phyloP scores from a whole-genome alignment of 2,113 vertebrate genomes.

The Tychaedon coryphoeus region DNA sequence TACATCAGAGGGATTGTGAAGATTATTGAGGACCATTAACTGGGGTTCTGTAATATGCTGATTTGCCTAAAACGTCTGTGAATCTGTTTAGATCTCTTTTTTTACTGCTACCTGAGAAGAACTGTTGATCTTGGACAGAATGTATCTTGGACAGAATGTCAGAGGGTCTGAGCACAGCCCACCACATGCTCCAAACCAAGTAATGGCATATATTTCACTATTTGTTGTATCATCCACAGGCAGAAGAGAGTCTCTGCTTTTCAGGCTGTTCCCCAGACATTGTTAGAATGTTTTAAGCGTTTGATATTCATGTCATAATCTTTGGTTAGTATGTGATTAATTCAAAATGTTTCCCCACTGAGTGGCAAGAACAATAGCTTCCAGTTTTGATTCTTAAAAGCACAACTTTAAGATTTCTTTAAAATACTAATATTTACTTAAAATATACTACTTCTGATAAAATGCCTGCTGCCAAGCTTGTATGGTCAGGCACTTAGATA shows the following conservation, averaged over 20 bases:
- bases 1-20: neutral
- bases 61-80: neutral
- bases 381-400: neutral
- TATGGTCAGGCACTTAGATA: neutral
- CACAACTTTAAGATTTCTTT: neutral
- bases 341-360: neutral
- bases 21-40: neutral
- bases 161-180: neutral
- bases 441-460: neutral
- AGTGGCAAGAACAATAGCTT: neutral
- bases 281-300: neutral
- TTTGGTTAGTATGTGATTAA: neutral
- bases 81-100: neutral
- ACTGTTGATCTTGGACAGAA: neutral
- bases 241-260: neutral
- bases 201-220: neutral
- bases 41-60: neutral
- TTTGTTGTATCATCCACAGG: neutral
- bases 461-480: neutral
- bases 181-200: neutral
- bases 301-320: neutral
- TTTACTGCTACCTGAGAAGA: neutral
- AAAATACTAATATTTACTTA: neutral
- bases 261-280: neutral
- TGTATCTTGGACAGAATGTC: neutral